Base-by-base conservation (phyloP, 2,113 vertebrate genomes). In the Deroptyus accipitrinus region DNA sequence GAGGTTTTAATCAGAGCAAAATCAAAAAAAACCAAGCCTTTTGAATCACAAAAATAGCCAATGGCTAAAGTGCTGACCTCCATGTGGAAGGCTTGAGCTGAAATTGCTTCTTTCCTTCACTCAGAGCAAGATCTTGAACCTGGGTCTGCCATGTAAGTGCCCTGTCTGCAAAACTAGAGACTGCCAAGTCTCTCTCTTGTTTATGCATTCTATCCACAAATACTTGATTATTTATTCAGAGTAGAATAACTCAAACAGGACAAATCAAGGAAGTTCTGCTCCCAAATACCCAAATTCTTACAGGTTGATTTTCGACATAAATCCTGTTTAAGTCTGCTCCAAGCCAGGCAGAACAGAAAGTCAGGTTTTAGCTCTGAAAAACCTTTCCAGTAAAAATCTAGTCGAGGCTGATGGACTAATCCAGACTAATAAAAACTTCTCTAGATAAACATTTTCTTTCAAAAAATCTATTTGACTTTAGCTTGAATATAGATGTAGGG, bases 81-180 rank as follows among this genome's bases (percentile, higher is more conserved):
- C 42, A 17, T 23, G 35, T 75, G 25, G 42, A 92, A 72, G 35
- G 19, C 39, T 42, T 52, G 35, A 83, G 42, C 49, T 91, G 68
- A 88, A 63, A 95, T 92, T 86, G 54, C 68, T 92, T 44, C 44
- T 92, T 94, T 95, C 88, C 61, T 91, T 89, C 51, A 63, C 20
- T 90, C 41, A 70, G 59, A 90, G 49, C 67, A 83, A 88, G 75
- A 88, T 92, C 96, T 93, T 96, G 88, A 96, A 88, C 88, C 55
- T 67, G 19, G 22, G 15, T 92, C 76, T 90, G n/a, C 69, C 57
- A 51, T 49, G 13, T 77, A 25, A 94, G 33, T 57, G 49, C 75
- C 49, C 16, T 64, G 25, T 75, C 62, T 83, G 59, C 70, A 77
- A 69, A 86, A 83, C 13, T 8, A n/a, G 51, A 82, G 30, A 48